phyloP scores from a whole-genome alignment of 2,797 vertebrate species.

The Gymnopithys bicolor region DNA sequence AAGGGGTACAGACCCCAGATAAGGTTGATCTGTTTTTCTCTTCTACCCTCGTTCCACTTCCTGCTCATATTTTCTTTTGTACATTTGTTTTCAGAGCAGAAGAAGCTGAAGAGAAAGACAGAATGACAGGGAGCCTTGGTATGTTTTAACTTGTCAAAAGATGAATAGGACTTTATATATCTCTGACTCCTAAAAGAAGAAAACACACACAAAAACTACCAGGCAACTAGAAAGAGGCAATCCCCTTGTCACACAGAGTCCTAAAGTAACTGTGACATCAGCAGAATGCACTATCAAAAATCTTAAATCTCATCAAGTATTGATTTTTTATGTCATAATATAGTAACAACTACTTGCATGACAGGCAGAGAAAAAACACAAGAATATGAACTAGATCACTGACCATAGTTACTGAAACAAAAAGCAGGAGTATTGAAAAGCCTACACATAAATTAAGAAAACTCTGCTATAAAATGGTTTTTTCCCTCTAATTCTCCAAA shows the following conservation, averaged over 20 bases:
- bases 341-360: background rate
- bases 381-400: background rate
- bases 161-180: constrained; percentile 18
- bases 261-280: background rate
- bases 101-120: constrained; percentile 7
- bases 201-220: background rate
- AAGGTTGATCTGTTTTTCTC: constrained; percentile 29
- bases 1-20: constrained; percentile 55
- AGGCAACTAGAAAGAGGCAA: background rate
- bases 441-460: background rate
- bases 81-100: constrained; percentile 10
- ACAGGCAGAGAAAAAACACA: background rate
- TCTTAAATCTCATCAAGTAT: background rate
- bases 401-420: background rate
- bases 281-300: background rate
- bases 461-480: background rate
- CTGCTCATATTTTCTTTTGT: constrained; percentile 19
- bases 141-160: constrained; percentile 33
- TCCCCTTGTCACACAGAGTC: background rate
- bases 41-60: constrained; percentile 27
- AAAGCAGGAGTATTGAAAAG: background rate
- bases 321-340: background rate
- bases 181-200: background rate
- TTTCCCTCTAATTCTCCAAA: background rate
- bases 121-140: background rate